phyloP scores from a whole-genome alignment of 2,888 invertebrate species.

The Serrognathus titanus region DNA sequence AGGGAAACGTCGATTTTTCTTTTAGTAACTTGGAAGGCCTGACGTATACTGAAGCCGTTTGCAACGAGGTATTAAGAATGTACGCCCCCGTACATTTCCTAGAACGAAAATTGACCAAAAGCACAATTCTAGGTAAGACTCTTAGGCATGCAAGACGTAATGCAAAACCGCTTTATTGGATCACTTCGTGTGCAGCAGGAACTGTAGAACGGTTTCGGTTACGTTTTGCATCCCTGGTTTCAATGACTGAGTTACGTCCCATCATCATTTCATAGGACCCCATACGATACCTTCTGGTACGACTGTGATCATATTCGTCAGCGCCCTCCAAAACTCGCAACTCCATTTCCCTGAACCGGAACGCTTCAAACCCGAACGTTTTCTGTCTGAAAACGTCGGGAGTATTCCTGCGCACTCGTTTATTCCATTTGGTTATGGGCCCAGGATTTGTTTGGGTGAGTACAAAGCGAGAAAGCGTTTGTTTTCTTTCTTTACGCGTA shows the following conservation, averaged over 20 bases:
- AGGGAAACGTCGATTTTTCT: not conserved
- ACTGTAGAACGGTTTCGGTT: too few species aligned
- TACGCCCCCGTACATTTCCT: constrained; percentile 19
- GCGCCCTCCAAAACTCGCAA: constrained; percentile 4
- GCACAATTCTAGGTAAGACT: constrained; percentile 9
- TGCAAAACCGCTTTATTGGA: too few species aligned
- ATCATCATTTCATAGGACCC: not conserved
- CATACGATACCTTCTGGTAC: not conserved
- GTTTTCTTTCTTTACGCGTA: too few species aligned
- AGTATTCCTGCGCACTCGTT: not conserved
- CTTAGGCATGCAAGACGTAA: not conserved
- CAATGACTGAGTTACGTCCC: too few species aligned
- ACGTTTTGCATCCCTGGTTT: too few species aligned
- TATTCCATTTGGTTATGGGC: constrained; percentile 1
- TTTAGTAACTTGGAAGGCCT: constrained; percentile 13
- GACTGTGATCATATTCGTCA: not conserved
- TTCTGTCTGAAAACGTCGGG: constrained; percentile 12
- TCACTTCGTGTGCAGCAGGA: too few species aligned
- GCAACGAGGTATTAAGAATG: constrained; percentile 23
- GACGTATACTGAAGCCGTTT: constrained; percentile 23
- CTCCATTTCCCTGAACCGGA: constrained; percentile 16
- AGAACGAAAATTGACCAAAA: constrained; percentile 11
- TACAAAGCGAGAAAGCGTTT: too few species aligned
- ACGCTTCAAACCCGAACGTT: constrained; percentile 22
- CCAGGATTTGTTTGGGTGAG: constrained; percentile 4